A percentile compares a stretch with the other conserved stretches of the same genome.
These are phyloP conservation scores for Ptychodera flava DNA, from an alignment of 35 echinoderm and acorn worm genomes.

Conservation along the genomic window DNA sequence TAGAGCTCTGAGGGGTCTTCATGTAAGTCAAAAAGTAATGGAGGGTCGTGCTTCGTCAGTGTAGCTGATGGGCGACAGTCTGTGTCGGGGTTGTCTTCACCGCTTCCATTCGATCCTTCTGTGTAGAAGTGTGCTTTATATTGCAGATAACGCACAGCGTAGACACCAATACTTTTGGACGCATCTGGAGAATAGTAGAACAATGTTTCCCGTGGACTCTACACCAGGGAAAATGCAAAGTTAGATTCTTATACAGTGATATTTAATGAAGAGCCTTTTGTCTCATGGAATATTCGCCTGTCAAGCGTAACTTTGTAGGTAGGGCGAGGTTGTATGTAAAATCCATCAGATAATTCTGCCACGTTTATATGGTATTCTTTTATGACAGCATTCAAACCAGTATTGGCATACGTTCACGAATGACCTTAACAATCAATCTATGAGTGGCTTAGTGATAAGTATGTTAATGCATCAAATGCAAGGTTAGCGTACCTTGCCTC, in stretches of 20 bases:
- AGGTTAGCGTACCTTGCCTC: too few relatives aligned
- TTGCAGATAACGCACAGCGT: neutral
- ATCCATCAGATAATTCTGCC: too few relatives aligned
- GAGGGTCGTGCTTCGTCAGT: neutral
- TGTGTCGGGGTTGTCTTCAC: neutral
- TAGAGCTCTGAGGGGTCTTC: neutral
- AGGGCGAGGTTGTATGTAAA: too few relatives aligned
- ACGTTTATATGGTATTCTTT: too few relatives aligned
- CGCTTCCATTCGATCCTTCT: neutral
- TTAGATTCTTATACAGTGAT: neutral
- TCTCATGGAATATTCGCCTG: too few relatives aligned
- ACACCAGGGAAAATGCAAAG: neutral
- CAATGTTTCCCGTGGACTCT: neutral
- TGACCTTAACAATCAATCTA: too few relatives aligned
- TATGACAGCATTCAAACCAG: too few relatives aligned
- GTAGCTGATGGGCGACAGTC: neutral
- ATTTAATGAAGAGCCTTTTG: too few relatives aligned
- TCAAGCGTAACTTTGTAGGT: too few relatives aligned
- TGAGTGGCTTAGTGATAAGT: too few relatives aligned
- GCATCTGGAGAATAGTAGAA: slow-evolving; percentile 2
- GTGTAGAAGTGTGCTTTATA: slow-evolving; percentile 10
- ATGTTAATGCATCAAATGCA: too few relatives aligned
- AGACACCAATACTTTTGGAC: neutral
- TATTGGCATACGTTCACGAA: too few relatives aligned
- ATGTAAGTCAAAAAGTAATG: neutral